Conservation (phyloP, 2,797 vertebrate genomes). For the Petrocephalus sullivani region DNA sequence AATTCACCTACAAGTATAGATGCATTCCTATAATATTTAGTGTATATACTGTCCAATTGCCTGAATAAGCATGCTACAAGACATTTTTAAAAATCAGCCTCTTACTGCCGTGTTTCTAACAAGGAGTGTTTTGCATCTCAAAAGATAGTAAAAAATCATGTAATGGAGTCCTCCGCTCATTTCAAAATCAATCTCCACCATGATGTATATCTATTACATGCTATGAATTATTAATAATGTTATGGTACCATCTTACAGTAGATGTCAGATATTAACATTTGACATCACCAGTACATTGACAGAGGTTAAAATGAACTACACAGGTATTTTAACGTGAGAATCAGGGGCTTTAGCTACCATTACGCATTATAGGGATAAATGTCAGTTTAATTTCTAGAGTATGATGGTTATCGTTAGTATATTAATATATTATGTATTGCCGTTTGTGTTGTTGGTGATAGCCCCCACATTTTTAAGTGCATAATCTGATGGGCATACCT, state of each 20-base stretch:
- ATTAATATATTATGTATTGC: neutral
- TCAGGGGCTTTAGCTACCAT: neutral
- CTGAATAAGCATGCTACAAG: neutral
- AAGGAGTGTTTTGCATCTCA: neutral
- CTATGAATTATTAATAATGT: constrained; percentile 12
- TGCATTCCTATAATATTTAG: neutral
- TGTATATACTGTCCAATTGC: neutral
- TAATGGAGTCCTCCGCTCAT: neutral
- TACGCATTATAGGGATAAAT: neutral
- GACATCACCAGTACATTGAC: neutral
- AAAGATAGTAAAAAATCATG: neutral
- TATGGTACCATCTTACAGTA: constrained; percentile 9
- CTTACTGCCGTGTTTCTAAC: neutral
- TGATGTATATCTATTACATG: constrained; percentile 15
- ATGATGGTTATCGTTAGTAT: neutral
- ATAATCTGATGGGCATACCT: neutral
- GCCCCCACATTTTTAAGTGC: neutral
- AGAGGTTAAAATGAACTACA: neutral
- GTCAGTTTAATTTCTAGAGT: neutral
- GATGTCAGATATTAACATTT: constrained; percentile 10
- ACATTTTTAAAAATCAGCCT: neutral
- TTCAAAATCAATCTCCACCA: constrained; percentile 11
- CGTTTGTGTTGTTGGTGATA: neutral
- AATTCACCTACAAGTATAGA: neutral
- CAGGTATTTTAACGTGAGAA: neutral